Evolutionary conservation across 2,113 vertebrate species (phyloP).

Genomic region (Sinosuthora webbiana): DNA sequence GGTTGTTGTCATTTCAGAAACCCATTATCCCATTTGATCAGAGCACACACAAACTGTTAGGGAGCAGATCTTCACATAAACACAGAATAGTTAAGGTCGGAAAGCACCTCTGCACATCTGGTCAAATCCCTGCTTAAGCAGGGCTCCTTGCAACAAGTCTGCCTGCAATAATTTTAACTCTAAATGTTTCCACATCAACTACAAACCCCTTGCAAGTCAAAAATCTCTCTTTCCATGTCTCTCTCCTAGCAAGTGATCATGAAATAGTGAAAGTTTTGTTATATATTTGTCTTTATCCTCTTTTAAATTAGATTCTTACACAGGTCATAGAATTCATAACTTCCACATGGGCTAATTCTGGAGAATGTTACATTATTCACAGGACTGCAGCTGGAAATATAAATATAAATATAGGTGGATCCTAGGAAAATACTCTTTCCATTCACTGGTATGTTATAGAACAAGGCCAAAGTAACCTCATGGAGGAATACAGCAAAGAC

Average conservation of each 20-base stretch:
- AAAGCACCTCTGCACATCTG: not conserved
- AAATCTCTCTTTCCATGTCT: not conserved
- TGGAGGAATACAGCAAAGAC: not conserved
- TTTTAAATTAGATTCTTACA: not conserved
- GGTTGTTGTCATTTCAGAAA: not conserved
- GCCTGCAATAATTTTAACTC: not conserved
- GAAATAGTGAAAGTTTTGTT: not conserved
- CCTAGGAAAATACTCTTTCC: not conserved
- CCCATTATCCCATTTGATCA: not conserved
- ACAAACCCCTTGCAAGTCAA: fast-evolving
- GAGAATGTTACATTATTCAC: not conserved
- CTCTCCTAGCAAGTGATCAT: not conserved
- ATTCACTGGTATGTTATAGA: not conserved
- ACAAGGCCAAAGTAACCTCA: not conserved
- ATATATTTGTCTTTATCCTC: not conserved
- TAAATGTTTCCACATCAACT: not conserved
- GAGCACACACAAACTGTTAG: not conserved
- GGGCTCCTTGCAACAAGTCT: not conserved
- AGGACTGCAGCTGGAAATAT: not conserved
- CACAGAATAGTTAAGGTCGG: not conserved
- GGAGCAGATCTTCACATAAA: not conserved
- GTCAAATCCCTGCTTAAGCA: not conserved
- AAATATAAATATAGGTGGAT: not conserved
- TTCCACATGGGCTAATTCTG: not conserved
- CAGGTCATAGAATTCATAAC: not conserved